Evolutionary conservation across 2,888 invertebrate species (phyloP), one percentile per base, ranked within the genome.

Genomic region (Eulithis testata): DNA sequence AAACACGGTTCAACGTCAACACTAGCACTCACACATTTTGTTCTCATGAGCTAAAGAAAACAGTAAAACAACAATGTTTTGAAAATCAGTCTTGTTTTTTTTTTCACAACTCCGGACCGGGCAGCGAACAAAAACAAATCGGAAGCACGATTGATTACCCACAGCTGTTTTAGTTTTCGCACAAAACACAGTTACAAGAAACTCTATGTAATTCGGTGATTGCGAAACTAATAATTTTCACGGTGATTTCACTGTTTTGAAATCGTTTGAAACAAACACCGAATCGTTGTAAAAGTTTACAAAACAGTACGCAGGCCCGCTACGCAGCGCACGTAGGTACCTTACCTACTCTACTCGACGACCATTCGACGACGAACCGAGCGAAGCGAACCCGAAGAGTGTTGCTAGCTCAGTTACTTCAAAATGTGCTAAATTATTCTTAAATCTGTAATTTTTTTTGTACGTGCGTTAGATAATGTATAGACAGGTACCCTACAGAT

Each of bases 61-160:
- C 43, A 40, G 5, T 40, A 31, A 47, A 31, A 43, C 8, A 66
- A 27, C 62, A 47, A 66, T 63, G 62, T 63, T 66, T 66, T 66
- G 66, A 66, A 51, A 56, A 40, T 31, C 5, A 8, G 31, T 11
- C 12, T 63, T 31, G 59, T 51, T 59, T 57, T 55, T 59, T 59
- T 62, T 64, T 64, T 43, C 54, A 59, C 64, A 47, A 36, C 43
- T 36, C 11, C 27, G 27, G 11, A 11, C 12, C 27, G 14, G 14
- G 14, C 21, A 47, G 54, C 45, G 11, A 40, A 50, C 61, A 50
- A 50, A 56, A 63, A 47, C 63, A 63, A 44, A 44, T 7, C 40
- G 45, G 31, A 45, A 45, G 11, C 11, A 27, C 47, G 27, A 8
- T 27, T 49, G 27, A 8, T 27, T 49, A 12, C 3, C n/a, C 14